Conservation (phyloP, 2,797 vertebrate species). For the Platyrinchus mystaceus region DNA sequence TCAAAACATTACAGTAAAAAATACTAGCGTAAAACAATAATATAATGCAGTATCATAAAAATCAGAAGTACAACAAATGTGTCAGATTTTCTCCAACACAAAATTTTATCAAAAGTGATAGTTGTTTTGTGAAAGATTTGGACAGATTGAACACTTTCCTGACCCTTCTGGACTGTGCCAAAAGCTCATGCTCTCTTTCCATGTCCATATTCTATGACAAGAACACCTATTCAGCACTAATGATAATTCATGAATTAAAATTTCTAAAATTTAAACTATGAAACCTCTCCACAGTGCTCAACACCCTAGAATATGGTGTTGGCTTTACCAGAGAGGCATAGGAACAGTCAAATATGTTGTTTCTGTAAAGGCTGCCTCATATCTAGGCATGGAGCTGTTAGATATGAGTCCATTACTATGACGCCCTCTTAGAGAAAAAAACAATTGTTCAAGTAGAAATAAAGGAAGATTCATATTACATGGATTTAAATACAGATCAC, state of each 20-base stretch:
- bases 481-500: not conserved
- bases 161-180: not conserved
- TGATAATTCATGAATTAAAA: not conserved
- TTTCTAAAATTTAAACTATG: not conserved
- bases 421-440: not conserved
- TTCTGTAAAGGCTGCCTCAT: not conserved
- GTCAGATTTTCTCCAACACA: not conserved
- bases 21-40: not conserved
- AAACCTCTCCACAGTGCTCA: not conserved
- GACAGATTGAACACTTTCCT: not conserved
- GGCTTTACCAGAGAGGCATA: not conserved
- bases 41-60: not conserved
- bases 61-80: not conserved
- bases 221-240: not conserved
- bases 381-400: not conserved
- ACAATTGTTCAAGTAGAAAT: not conserved
- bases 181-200: not conserved
- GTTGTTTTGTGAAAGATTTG: not conserved
- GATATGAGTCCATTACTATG: not conserved
- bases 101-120: not conserved
- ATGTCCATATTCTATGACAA: fast-evolving
- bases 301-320: not conserved
- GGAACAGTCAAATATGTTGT: not conserved
- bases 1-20: not conserved
- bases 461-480: not conserved